Evolutionary conservation across 1,140 invertebrate genomes (phyloP), one percentile per base, ranked within the genome.

Genomic region (Conus ventricosus): DNA sequence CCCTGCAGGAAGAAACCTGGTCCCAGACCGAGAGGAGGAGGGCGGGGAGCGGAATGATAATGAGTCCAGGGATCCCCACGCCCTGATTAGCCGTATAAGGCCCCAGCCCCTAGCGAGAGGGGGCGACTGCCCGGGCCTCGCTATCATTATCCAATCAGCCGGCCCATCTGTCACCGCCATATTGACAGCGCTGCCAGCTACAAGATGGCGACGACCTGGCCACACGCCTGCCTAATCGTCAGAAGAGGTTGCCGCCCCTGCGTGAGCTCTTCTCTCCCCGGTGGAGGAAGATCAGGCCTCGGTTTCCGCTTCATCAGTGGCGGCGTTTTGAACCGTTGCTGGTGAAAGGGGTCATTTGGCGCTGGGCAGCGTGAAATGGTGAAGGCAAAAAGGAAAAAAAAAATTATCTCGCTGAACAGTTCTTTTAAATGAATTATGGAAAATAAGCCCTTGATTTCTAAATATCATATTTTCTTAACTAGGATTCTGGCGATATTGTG

Each of bases 141-240:
- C 76, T 87, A 87, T 87, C 85, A 87, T 87, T 87, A 87, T 87
- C 85, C 85, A 87, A 87, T 87, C 67, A 87, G 54, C 8, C 27
- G 15, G 15, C 75, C 85, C 85, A 87, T 87, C 85, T 87, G 85
- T 87, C 85, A 75, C 75, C 85, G 85, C 85, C 85, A 87, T 87
- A 87, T 87, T 87, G 85, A n/a, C 85, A 27, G 15, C 85, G 63
- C 85, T 87, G 85, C 85, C 71, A 87, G 85, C 85, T 87, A 87
- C 85, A 78, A 87, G 85, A 87, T 78, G 85, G 63, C 67, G 11
- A 75, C 71, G 85, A 87, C 85, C 85, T 78, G n/a, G 25, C 85
- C 71, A 87, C 85, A 87, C 71, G 85, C 85, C 85, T 87, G 85
- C 85, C 85, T 87, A 87, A 87, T 87, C 85, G 85, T 87, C 85